Evolutionary conservation across 2,113 vertebrate genomes (phyloP), one percentile per base, ranked within the genome.

Genomic region (Dasyprocta punctata): DNA sequence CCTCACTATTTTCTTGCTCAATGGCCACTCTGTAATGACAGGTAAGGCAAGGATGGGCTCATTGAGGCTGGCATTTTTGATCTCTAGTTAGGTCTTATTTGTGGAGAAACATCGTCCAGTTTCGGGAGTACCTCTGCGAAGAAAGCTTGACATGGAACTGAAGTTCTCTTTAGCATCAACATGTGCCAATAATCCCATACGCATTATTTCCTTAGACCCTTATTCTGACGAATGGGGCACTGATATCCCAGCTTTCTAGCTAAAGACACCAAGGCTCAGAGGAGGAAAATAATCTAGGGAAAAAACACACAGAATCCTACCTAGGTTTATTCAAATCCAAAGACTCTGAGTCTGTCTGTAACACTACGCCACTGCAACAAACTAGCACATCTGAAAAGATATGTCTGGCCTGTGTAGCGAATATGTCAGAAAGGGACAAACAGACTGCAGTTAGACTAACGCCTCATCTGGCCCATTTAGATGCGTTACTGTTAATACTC

Each of bases 241-340:
- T 13, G n/a, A 28, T 41, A 56, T 38, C 20, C 56, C 28, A 71
- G 63, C 49, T 89, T 26, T 26, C 67, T 1, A 92, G 52, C 36
- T 67, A 67, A 80, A 96, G 58, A n/a, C 56, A 80, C 54, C 73
- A 87, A 80, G 28, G 49, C 78, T 87, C 83, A 81, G 19, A 89
- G 56, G 83, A 92, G 82, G 47, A 67, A 86, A 83, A 24, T 20
- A 87, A 86, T 33, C 13, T 44, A 22, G 20, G 24, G 7, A 93
- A 61, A 77, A 60, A 36, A 20, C 52, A 63, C 3, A 22, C 65
- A 89, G 41, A 44, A 41, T 17, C 36, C 5, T 44, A 71, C 24
- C 10, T 22, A 47, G 44, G 58, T 63, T 52, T 71, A 52, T 13
- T 49, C 20, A 30, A 69, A 26, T 38, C 41, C 33, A 83, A 80